These are phyloP conservation scores for Xestia sexstrigata DNA, from an alignment of 2,888 invertebrate genomes.

Conservation along the genomic window DNA sequence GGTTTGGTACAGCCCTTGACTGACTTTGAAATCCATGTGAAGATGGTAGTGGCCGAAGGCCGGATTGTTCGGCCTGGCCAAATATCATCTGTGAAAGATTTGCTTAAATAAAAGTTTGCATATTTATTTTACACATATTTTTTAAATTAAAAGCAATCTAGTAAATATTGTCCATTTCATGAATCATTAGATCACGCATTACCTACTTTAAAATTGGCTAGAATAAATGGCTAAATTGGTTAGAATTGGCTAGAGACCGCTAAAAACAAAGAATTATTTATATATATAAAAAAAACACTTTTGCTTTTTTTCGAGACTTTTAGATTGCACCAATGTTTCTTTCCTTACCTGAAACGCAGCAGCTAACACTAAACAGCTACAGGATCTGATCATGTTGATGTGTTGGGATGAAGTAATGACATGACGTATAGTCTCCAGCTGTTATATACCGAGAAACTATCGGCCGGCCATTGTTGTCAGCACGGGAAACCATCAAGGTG, in stretches of 20 bases:
- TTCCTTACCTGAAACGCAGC: constrained; percentile 76
- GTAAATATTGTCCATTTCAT: neutral
- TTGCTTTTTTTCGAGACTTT: no score
- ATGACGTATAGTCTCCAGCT: constrained; percentile 67
- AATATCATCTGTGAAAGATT: constrained; percentile 71
- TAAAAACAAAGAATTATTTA: neutral
- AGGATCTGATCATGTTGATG: constrained; percentile 74
- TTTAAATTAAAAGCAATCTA: neutral
- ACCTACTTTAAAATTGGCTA: neutral
- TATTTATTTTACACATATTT: neutral
- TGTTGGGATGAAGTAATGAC: constrained; percentile 71
- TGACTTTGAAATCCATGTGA: neutral
- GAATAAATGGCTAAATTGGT: no score
- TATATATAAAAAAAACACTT: neutral
- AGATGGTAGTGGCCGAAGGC: constrained; percentile 7
- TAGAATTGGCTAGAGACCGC: neutral
- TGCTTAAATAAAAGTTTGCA: neutral
- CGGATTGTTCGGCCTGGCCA: constrained; percentile 61
- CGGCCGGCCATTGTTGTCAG: constrained; percentile 79
- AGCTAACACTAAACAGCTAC: constrained; percentile 69
- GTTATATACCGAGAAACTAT: constrained; percentile 77
- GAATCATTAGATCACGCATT: neutral
- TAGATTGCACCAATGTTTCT: neutral
- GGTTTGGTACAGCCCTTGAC: constrained; percentile 11
- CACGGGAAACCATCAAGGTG: constrained; percentile 83